These are phyloP conservation scores for Lissocephala sabroskyi DNA, from an alignment of 2,888 invertebrate species.

Conservation along the genomic window DNA sequence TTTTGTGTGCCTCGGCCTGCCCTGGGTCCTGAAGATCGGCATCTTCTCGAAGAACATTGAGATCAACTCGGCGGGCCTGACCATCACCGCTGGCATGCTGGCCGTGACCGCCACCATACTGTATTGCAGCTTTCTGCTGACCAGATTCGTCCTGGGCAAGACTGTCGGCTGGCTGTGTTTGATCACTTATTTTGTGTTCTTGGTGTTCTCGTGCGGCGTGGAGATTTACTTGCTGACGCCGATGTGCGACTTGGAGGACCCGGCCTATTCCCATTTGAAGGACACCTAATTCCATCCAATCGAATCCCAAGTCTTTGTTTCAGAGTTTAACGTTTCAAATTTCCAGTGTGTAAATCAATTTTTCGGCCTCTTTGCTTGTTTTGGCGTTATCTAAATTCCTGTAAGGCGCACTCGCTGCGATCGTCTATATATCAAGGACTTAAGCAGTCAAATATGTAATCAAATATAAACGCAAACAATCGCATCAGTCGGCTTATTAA, in stretches of 20 bases:
- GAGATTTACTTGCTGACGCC: constrained; percentile 11
- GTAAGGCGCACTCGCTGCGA: no score
- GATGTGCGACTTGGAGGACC: constrained; percentile 29
- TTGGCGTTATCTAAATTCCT: no score
- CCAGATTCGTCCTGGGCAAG: constrained; percentile 85
- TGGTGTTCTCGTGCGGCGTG: constrained; percentile 74
- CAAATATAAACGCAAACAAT: no score
- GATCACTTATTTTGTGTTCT: constrained; percentile 86
- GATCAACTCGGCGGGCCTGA: constrained; percentile 87
- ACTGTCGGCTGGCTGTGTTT: constrained; percentile 86
- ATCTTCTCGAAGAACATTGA: constrained; percentile 81
- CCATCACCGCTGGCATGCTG: constrained; percentile 88
- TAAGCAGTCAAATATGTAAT: no score
- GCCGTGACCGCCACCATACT: constrained; percentile 85
- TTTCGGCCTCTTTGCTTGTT: no score
- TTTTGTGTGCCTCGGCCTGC: constrained; percentile 85
- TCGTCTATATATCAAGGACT: no score
- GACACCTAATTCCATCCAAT: no score
- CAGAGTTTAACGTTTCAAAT: no score
- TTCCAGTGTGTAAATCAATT: no score
- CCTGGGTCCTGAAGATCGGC: constrained; percentile 88
- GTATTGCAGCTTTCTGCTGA: constrained; percentile 84
- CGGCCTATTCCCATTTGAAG: background rate
- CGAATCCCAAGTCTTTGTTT: no score
- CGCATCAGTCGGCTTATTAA: no score